phyloP scores from a whole-genome alignment of 1,140 invertebrate species.

The Neodiprion lecontei region DNA sequence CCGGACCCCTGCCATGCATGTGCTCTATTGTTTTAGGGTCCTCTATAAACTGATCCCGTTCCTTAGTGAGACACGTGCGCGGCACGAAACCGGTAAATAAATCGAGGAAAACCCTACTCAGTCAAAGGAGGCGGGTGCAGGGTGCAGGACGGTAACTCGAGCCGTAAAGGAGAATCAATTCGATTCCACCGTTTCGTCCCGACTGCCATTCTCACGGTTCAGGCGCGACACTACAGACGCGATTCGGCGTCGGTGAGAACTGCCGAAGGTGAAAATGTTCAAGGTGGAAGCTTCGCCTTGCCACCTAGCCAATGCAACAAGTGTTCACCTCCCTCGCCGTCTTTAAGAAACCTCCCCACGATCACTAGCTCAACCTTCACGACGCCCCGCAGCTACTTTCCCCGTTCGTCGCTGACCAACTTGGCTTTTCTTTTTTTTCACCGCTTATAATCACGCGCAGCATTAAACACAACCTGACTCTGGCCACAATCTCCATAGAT shows the following conservation, averaged over 20 bases:
- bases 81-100: too few relatives aligned
- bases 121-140: constrained; percentile 13
- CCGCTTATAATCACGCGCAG: too few relatives aligned
- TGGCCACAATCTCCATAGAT: too few relatives aligned
- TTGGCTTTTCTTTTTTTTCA: not conserved
- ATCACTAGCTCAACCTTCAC: constrained; percentile 5
- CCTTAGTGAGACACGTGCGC: not conserved
- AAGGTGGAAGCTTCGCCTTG: too few relatives aligned
- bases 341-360: constrained; percentile 55
- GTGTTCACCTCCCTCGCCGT: constrained; percentile 49
- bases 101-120: too few relatives aligned
- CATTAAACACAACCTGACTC: too few relatives aligned
- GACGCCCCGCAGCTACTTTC: not conserved
- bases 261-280: too few relatives aligned
- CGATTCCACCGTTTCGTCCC: constrained; percentile 43
- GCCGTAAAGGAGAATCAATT: constrained; percentile 61
- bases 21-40: too few relatives aligned
- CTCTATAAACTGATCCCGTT: too few relatives aligned
- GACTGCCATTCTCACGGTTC: not conserved
- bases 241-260: too few relatives aligned
- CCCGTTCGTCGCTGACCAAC: not conserved
- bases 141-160: constrained; percentile 50
- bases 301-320: constrained; percentile 49
- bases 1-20: too few relatives aligned
- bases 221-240: not conserved